Evolutionary conservation across 2,797 vertebrate species (phyloP).

Genomic region (Muscicapa striata): DNA sequence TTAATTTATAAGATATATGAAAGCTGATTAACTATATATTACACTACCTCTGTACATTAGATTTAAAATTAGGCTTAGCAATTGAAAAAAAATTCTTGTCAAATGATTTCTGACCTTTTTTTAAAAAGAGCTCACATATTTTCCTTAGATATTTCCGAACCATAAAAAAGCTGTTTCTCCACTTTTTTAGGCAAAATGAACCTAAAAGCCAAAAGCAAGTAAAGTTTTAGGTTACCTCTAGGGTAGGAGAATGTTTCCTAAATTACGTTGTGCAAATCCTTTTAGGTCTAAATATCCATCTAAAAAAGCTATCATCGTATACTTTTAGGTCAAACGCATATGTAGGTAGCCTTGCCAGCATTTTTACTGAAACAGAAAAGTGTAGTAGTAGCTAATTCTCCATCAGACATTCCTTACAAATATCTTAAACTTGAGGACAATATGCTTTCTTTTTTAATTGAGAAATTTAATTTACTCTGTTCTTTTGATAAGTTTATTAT

Average conservation of each 20-base stretch:
- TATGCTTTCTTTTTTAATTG: background rate
- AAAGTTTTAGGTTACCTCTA: background rate
- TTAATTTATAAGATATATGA: slow-evolving; percentile 1
- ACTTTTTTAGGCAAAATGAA: background rate
- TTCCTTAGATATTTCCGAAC: background rate
- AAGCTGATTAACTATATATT: background rate
- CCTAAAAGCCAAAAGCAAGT: background rate
- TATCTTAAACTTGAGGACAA: background rate
- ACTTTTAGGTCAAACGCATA: background rate
- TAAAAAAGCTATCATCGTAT: background rate
- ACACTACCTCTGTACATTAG: background rate
- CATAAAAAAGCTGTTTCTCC: background rate
- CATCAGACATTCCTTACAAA: background rate
- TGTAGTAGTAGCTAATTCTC: background rate
- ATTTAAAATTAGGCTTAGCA: background rate
- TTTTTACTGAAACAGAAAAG: background rate
- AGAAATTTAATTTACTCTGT: background rate
- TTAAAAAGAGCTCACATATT: background rate
- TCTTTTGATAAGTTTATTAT: background rate
- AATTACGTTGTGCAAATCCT: background rate
- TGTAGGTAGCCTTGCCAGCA: background rate
- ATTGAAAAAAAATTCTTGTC: background rate
- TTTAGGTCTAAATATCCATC: background rate
- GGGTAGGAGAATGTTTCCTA: background rate
- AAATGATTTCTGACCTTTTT: background rate